Base-by-base conservation (phyloP, 2,888 invertebrate species). In the Cephonodes hylas region DNA sequence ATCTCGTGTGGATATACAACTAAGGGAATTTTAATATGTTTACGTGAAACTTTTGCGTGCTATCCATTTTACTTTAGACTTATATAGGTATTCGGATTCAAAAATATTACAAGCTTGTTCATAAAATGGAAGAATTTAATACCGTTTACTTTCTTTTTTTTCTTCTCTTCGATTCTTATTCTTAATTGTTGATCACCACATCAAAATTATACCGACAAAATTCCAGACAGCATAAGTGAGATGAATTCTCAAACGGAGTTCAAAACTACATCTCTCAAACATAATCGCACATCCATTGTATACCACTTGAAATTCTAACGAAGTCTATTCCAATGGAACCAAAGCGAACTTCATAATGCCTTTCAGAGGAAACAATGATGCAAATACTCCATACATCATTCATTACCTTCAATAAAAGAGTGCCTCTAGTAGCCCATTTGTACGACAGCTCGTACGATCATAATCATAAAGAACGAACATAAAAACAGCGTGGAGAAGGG, bases 401-500 rank as follows among this genome's bases (percentile, higher is more conserved):
- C 25, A 53, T 53, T 53, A 18, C 3, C 8, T 20, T 34, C 10
- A 34, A 42, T 42, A 60, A 48, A 46, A 59, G 38, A 48, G 18
- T 23, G 22, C 10, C 18, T 46, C 34, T 53, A 60, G 38, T 53
- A 25, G 38, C 48, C 42, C 60, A 25, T 53, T 53, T 60, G 48
- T 42, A 60, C 59, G 46, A 45, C 42, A 18, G 60, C 53, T 60
- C 38, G 53, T n/a, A 42, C 5, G 48, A 20, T 13, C 38, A 60
- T 60, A 60, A 60, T 53, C 48, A 53, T 60, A 60, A 60, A 60
- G 48, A 53, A 60, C 18, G 60, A 48, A 60, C 48, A 60, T 60
- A 60, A 60, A 48, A 48, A 60, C 42, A 42, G 25, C 60, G 60
- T 25, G 20, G 18, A 44, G 34, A 57, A 56, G 57, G 45, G 45